Evolutionary conservation across 2,113 vertebrate species (phyloP), one percentile per base, ranked within the genome.

Genomic region (Laticauda colubrina): DNA sequence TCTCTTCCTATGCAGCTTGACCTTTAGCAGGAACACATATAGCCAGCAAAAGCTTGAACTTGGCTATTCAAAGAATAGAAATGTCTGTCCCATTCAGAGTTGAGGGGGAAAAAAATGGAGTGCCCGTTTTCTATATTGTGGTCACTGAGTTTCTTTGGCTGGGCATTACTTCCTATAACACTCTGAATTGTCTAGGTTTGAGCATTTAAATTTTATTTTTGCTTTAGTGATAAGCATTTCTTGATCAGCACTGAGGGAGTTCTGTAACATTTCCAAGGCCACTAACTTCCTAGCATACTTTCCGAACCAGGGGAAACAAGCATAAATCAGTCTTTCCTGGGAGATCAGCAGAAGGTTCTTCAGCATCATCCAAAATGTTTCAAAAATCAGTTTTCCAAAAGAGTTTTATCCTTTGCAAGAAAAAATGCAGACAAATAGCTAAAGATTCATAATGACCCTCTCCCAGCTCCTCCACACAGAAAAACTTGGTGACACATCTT

Each of bases 241-340:
- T 0, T 0, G 53, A 88, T 95, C 95, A 95, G 95, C 91, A 96
- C 93, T 75, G 93, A 95, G 90, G 89, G 90, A 93, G 89, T 29
- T 95, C 45, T 21, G 10, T 75, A 95, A 87, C 96, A 96, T 96
- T 89, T 55, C 34, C 92, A 95, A 94, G 93, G 6, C 56, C 56
- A 92, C 21, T 21, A 91, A 90, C 87, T 88, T 3, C 23, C 39
- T 20, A 91, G 51, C 91, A 90, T 90, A 59, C 43, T 89, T 88
- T 20, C 43, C 91, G 54, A 43, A 95, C 93, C 75, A 29, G 18
- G 48, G 51, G 53, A 92, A 85, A 26, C 51, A 57, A 39, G 24
- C 14, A 8, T 85, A 24, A 14, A 91, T 91, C 91, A 94, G 91
- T n/a, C 87, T 93, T 94, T 93, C 91, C 54, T 94, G 91, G 1